phyloP scores from a whole-genome alignment of 2,888 invertebrate genomes.

The Bugulina stolonifera region DNA sequence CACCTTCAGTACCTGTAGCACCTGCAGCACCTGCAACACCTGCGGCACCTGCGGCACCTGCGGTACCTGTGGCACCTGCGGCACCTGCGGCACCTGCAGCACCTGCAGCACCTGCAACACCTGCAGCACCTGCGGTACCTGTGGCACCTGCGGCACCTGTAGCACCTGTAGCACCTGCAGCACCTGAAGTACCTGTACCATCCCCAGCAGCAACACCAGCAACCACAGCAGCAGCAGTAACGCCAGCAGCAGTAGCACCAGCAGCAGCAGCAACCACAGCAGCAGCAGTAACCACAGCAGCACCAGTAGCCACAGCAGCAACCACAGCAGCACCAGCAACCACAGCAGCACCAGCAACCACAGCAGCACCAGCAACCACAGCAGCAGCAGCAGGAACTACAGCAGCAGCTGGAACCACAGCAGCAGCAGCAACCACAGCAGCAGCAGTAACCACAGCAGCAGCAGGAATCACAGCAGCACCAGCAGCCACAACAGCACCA shows the following conservation, averaged over 20 bases:
- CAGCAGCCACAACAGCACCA: too few species aligned
- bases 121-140: neutral
- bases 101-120: neutral
- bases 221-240: neutral
- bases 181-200: neutral
- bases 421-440: too few species aligned
- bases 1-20: neutral
- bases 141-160: neutral
- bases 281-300: too few species aligned
- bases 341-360: too few species aligned
- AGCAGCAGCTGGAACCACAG: too few species aligned
- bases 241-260: neutral
- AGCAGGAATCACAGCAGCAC: too few species aligned
- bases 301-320: too few species aligned
- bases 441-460: too few species aligned
- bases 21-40: neutral
- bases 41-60: neutral
- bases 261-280: too few species aligned
- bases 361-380: neutral
- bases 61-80: neutral
- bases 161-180: neutral
- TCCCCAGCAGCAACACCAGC: neutral
- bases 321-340: too few species aligned
- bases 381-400: neutral
- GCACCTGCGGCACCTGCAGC: neutral